These are phyloP conservation scores for Oncorhynchus mykiss DNA, from an alignment of 2,113 vertebrate genomes.

Conservation along the genomic window DNA sequence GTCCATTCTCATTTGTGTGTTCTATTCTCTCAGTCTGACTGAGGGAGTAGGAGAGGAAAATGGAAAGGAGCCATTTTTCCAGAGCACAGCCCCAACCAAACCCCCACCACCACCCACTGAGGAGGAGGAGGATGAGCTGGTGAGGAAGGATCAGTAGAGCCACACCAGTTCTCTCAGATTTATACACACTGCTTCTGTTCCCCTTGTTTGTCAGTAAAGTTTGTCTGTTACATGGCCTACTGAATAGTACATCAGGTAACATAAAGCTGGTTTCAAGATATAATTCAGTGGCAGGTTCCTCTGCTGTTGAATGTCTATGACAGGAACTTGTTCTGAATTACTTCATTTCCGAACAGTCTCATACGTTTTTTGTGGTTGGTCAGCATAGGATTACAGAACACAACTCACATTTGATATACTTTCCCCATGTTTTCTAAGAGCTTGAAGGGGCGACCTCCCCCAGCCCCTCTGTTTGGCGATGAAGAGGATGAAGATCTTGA, in stretches of 20 bases:
- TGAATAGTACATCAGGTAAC: not conserved
- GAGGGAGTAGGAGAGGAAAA: slow-evolving; percentile 58
- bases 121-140: slow-evolving; percentile 94
- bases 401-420: not conserved
- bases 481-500: slow-evolving; percentile 85
- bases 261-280: not conserved
- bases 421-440: slow-evolving; percentile 73
- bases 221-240: not conserved
- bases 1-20: not conserved
- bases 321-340: not conserved
- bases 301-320: not conserved
- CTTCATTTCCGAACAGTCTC: not conserved
- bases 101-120: slow-evolving; percentile 61
- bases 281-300: too few species aligned
- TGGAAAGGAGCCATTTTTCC: slow-evolving; percentile 65
- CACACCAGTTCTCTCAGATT: slow-evolving; percentile 1
- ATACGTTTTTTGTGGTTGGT: not conserved
- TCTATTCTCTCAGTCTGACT: slow-evolving; percentile 62
- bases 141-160: slow-evolving; percentile 67
- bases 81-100: slow-evolving; percentile 48
- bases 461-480: slow-evolving; percentile 86
- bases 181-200: not conserved
- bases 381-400: not conserved
- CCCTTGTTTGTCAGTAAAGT: not conserved
- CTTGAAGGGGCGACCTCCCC: slow-evolving; percentile 90